Evolutionary conservation across 2,113 vertebrate species (phyloP), one percentile per base, ranked within the genome.

Genomic region (Sialia sialis): DNA sequence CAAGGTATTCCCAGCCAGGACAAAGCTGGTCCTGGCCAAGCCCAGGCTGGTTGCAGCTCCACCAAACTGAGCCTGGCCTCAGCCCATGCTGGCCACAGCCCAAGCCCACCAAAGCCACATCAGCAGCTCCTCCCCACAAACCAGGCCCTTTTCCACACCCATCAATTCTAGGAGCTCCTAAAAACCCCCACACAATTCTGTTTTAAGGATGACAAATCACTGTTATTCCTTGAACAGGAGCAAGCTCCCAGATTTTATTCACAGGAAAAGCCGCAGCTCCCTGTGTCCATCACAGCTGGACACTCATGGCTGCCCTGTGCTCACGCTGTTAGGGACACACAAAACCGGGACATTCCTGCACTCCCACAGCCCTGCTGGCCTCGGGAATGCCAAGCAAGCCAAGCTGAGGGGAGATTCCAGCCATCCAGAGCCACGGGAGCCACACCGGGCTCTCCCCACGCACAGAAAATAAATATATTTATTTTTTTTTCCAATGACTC

Each of bases 401-500:
- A 7, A 82, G 77, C 54, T 67, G 30, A 60, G 54, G 18, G 34
- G 46, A 36, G 43, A 26, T 27, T 59, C 69, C 46, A 13, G 38
- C 29, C 34, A 48, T 38, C 95, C 74, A 64, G 68, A 58, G 66
- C 76, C 78, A 25, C 0, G 1, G 55, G 66, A 59, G 25, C 0
- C 0, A 29, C 44, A 15, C 43, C 88, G 11, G 67, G n/a, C 58
- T 41, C 67, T 84, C 44, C 9, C 17, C 62, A 54, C 41, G 1
- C 7, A 6, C 7, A 60, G 23, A 76, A 48, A 83, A 83, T 26
- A 21, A 85, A 66, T 16, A 10, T 30, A 11, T 6, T 22, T 34
- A 8, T 62, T 83, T 77, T 90, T 75, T 75, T 82, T 81, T 55
- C 83, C 92, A 89, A 67, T 95, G 92, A 91, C 91, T 97, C 81